Percentiles rank a stretch among this genome's conserved stretches.
Conservation (phyloP, 2,113 vertebrate genomes). For the Ceyx cyanopectus region DNA sequence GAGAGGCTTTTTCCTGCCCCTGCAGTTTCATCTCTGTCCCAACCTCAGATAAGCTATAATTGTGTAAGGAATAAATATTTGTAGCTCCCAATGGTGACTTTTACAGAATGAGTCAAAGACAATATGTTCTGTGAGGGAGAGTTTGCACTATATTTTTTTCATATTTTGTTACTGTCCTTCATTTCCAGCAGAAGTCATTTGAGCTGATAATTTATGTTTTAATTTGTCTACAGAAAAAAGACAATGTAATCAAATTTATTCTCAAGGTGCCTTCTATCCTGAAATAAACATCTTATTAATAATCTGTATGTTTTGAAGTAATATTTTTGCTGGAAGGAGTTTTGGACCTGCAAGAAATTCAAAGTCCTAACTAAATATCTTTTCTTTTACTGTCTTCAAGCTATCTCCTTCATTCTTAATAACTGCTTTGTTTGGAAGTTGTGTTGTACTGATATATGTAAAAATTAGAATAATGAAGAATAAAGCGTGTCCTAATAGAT, state of each 20-base stretch:
- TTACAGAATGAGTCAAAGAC: neutral
- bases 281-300: slow-evolving; percentile 29
- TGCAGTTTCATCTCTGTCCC: neutral
- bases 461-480: slow-evolving; percentile 17
- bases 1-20: neutral
- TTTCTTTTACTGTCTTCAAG: neutral
- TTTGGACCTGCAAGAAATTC: slow-evolving; percentile 6
- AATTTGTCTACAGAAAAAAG: slow-evolving; percentile 23
- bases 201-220: slow-evolving; percentile 12
- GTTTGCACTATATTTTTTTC: neutral
- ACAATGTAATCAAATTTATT: neutral
- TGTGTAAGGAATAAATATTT: neutral
- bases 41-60: neutral
- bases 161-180: neutral
- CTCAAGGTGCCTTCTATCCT: slow-evolving; percentile 28
- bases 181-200: neutral
- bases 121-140: neutral
- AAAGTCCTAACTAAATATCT: neutral
- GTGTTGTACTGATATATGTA: neutral
- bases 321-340: neutral
- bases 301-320: neutral
- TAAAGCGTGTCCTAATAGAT: neutral
- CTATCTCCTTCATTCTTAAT: neutral
- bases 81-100: neutral
- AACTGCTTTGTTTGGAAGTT: slow-evolving; percentile 1